Evolutionary conservation across 2,113 vertebrate species (phyloP), one percentile per base, ranked within the genome.

Genomic region (Halcyon malimbica): DNA sequence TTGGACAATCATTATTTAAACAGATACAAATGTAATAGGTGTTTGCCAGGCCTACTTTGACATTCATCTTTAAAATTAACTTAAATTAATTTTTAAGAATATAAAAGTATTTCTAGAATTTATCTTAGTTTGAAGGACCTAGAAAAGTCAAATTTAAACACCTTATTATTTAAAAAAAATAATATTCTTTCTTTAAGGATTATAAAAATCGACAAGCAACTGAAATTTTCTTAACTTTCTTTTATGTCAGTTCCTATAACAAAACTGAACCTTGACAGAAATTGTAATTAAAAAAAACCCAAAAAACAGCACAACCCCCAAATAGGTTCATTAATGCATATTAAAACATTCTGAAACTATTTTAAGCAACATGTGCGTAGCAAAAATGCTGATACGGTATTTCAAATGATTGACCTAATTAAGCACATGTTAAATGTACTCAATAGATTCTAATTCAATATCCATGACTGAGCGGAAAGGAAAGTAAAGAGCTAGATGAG

Each of bases 221-320:
- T n/a, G 85, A 94, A 65, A 80, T 94, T 93, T 96, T 96, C 54
- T 83, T 92, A 89, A 93, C 59, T 89, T 25, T 94, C n/a, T 80
- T 87, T 87, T 77, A 44, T 65, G 56, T 83, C 81, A 91, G 31
- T 60, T 94, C 19, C 51, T 54, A 16, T 65, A 93, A 94, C 33
- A 81, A 82, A 97, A 96, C 48, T 29, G 69, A 96, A 77, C 53
- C 37, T 86, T 91, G 76, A 94, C 54, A 87, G 94, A 87, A 70
- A 91, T 87, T 70, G 41, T 92, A 94, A 91, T 63, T 57, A 16
- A 29, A 70, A 69, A 87, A 92, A 56, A 0, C 1, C 35, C 35
- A 35, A 35, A 35, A 28, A 2, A 44, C 4, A 79, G 53, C 53
- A 83, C 48, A 95, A 51, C 16, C 50, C 14, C 51, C 50, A 57